Evolutionary conservation across 2,888 invertebrate genomes (phyloP).

Genomic region (Clitarchus hookeri): DNA sequence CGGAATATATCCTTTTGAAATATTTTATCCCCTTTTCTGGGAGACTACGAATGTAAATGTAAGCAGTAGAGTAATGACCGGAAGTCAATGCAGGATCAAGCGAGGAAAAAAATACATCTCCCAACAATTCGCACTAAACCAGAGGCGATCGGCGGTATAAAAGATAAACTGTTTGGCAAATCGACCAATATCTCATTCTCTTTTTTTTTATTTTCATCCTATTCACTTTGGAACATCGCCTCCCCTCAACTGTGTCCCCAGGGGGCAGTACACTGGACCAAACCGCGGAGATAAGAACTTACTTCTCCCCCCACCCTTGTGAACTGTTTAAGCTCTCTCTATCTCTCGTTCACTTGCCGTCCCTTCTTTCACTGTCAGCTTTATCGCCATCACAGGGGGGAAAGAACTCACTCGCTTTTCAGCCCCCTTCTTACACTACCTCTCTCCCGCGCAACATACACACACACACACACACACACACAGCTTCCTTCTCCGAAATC

Average conservation of each 20-base stretch:
- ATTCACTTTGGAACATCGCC: neutral
- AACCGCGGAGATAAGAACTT: neutral
- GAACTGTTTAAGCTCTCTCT: neutral
- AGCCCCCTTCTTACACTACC: neutral
- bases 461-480: neutral
- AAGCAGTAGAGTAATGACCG: neutral
- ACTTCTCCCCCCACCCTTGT: neutral
- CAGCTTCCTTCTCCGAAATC: neutral
- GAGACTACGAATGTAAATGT: neutral
- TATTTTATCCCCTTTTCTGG: neutral
- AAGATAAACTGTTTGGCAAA: slow-evolving; percentile 14
- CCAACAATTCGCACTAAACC: neutral
- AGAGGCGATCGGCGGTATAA: neutral
- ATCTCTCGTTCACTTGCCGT: neutral
- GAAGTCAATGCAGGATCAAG: neutral
- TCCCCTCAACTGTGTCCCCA: neutral
- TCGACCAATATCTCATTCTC: slow-evolving; percentile 14
- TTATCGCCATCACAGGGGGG: neutral
- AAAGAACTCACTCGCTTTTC: slow-evolving; percentile 3
- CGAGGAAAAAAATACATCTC: neutral
- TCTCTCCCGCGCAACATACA: too few species aligned
- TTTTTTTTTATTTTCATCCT: neutral
- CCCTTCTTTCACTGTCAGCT: neutral
- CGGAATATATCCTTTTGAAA: neutral
- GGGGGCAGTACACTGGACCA: neutral